These are phyloP conservation scores for Sitobion miscanthi DNA, from an alignment of 1,140 invertebrate species.

Conservation along the genomic window DNA sequence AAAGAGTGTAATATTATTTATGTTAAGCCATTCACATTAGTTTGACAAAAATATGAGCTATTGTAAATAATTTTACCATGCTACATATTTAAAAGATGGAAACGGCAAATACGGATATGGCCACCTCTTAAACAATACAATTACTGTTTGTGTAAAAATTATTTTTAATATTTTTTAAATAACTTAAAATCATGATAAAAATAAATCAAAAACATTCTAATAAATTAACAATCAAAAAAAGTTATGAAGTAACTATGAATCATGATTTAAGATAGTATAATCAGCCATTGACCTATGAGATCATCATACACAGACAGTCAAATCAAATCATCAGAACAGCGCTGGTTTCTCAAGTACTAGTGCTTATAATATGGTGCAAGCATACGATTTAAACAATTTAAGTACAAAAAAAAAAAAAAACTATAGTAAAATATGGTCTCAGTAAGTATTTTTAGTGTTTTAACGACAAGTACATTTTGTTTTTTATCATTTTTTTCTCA, in stretches of 20 bases:
- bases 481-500: constrained; percentile 88
- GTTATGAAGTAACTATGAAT: background rate
- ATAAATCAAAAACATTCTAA: background rate
- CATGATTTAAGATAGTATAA: background rate
- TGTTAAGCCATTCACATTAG: background rate
- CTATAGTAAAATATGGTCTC: background rate
- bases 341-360: background rate
- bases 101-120: background rate
- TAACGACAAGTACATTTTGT: constrained; percentile 93
- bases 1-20: background rate
- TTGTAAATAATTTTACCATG: background rate
- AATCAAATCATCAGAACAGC: background rate
- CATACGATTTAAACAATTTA: background rate
- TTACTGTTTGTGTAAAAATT: background rate
- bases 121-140: background rate
- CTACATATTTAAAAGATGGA: background rate
- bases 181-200: background rate
- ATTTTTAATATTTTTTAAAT: background rate
- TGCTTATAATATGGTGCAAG: background rate
- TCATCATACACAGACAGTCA: background rate
- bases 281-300: background rate
- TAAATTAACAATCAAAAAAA: background rate
- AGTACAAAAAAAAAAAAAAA: background rate
- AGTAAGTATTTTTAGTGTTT: constrained; percentile 63
- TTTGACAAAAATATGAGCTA: background rate